phyloP scores from a whole-genome alignment of 2,113 vertebrate genomes.

The Muscicapa adusta region DNA sequence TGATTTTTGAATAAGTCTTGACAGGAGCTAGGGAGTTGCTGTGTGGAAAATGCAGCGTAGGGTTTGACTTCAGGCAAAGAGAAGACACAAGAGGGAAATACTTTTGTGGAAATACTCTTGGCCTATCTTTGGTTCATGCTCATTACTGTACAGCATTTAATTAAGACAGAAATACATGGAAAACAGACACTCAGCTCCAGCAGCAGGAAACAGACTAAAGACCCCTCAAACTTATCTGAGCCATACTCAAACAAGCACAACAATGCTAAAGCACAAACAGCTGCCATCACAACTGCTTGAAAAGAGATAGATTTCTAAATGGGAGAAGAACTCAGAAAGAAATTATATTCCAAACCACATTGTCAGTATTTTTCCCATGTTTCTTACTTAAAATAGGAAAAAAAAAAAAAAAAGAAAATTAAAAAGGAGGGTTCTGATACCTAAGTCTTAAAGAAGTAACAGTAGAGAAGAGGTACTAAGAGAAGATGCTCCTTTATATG shows the following conservation, averaged over 20 bases:
- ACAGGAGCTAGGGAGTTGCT: neutral
- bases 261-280: conserved; percentile 53
- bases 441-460: neutral
- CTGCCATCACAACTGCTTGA: neutral
- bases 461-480: neutral
- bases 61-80: neutral
- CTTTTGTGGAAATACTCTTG: neutral
- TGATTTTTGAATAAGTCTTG: neutral
- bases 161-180: neutral
- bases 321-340: neutral
- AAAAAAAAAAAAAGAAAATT: neutral
- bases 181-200: neutral
- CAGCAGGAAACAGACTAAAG: neutral
- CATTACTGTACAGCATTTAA: neutral
- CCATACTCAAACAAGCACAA: conserved; percentile 57
- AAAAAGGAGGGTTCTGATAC: neutral
- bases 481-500: neutral
- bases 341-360: neutral
- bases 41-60: neutral
- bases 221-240: conserved; percentile 1
- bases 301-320: neutral
- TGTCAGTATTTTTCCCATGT: neutral
- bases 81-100: neutral
- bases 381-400: neutral
- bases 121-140: neutral